phyloP scores from a whole-genome alignment of 2,797 vertebrate genomes.

The Pelodytes ibericus region DNA sequence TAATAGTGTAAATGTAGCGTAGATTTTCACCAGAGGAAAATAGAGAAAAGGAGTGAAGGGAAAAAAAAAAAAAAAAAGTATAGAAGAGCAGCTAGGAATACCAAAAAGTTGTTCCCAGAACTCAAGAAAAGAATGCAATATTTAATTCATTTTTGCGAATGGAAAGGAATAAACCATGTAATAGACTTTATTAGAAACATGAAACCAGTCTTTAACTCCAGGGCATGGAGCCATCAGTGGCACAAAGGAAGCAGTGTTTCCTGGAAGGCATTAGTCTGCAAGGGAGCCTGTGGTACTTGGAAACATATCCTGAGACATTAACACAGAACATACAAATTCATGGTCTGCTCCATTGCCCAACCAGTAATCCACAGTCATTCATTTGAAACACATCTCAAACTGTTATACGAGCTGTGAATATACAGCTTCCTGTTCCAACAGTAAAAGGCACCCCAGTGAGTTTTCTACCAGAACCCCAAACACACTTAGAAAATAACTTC shows the following conservation, averaged over 20 bases:
- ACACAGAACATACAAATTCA: neutral
- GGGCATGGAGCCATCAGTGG: neutral
- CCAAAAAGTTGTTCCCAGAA: no score
- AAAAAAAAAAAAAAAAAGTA: neutral
- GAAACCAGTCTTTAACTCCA: neutral
- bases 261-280: neutral
- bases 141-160: neutral
- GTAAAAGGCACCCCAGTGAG: neutral
- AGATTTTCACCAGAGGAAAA: no score
- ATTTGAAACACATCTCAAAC: neutral
- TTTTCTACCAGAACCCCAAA: neutral
- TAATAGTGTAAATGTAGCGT: no score
- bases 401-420: neutral
- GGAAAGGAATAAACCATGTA: neutral
- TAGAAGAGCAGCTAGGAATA: no score
- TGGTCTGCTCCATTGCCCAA: neutral
- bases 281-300: neutral
- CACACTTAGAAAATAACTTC: neutral
- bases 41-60: no score
- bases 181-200: conserved; percentile 19
- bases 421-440: neutral
- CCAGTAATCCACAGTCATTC: neutral
- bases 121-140: no score
- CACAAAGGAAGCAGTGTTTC: conserved; percentile 44
- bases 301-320: neutral